Evolutionary conservation across 1,140 invertebrate species (phyloP).

Genomic region (Eufriesea mexicana): DNA sequence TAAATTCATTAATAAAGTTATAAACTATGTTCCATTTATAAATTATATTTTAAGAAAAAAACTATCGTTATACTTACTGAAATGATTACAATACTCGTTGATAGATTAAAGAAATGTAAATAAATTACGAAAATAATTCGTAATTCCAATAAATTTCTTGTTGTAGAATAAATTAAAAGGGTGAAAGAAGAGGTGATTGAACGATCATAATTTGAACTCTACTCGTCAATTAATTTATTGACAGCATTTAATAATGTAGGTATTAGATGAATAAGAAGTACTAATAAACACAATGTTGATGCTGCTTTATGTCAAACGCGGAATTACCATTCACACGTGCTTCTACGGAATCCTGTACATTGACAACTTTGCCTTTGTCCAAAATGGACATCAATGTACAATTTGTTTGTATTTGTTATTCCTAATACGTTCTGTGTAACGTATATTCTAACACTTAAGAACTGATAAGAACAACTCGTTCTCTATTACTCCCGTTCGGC

Average conservation of each 20-base stretch:
- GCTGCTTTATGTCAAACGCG: conserved; percentile 17
- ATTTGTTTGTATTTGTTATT: background rate
- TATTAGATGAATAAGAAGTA: conserved; percentile 1
- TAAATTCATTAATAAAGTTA: background rate
- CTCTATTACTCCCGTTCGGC: background rate
- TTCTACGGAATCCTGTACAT: conserved; percentile 5
- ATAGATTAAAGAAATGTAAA: background rate
- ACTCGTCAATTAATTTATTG: conserved; percentile 44
- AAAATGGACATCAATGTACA: background rate
- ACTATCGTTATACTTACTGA: conserved; percentile 1
- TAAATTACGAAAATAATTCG: background rate
- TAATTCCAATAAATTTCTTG: background rate
- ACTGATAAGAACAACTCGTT: background rate
- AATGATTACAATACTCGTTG: background rate
- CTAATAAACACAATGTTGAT: conserved; percentile 35
- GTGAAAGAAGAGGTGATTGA: background rate
- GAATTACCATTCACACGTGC: conserved; percentile 64
- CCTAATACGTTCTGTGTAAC: background rate
- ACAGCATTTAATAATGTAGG: conserved; percentile 47
- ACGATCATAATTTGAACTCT: conserved; percentile 49
- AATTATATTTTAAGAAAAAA: background rate
- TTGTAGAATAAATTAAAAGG: background rate
- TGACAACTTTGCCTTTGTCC: background rate
- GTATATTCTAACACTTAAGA: background rate
- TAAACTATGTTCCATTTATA: background rate